A percentile compares a stretch with the other conserved stretches of the same genome.
phyloP scores from a whole-genome alignment of 2,888 invertebrate species.

The Mimumesa dahlbomi region DNA sequence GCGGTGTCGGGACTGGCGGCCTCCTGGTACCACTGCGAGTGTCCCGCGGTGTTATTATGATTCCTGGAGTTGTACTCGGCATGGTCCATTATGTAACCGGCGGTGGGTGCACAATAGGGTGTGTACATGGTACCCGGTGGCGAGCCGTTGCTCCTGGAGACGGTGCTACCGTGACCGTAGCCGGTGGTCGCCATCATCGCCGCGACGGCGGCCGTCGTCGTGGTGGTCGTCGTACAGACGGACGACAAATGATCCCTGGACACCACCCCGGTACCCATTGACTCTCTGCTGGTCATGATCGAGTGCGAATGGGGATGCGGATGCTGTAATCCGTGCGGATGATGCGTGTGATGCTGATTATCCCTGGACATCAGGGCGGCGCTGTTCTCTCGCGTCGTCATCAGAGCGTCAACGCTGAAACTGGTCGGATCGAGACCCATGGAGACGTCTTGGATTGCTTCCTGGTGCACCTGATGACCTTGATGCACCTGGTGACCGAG shows the following conservation, averaged over 20 bases:
- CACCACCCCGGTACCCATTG: conserved; percentile 55
- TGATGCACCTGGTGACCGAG: conserved; percentile 72
- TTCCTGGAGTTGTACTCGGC: conserved; percentile 76
- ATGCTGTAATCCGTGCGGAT: conserved; percentile 69
- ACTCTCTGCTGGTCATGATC: conserved; percentile 68
- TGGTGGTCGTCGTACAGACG: conserved; percentile 62
- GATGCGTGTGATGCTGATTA: conserved; percentile 63
- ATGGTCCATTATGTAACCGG: conserved; percentile 78
- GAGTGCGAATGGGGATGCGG: conserved; percentile 69
- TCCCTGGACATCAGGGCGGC: conserved; percentile 53
- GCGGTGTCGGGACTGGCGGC: conserved; percentile 77
- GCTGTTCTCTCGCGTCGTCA: conserved; percentile 80
- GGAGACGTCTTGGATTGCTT: conserved; percentile 74
- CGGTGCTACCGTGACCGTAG: conserved; percentile 73
- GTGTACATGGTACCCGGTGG: conserved; percentile 76
- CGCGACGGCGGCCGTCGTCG: conserved; percentile 74
- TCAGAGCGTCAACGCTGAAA: conserved; percentile 85
- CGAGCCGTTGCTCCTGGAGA: conserved; percentile 73
- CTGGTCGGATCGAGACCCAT: conserved; percentile 80
- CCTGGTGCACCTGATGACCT: conserved; percentile 69
- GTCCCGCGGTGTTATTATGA: conserved; percentile 70
- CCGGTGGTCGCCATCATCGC: conserved; percentile 78
- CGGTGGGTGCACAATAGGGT: conserved; percentile 71
- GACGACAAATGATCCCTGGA: conserved; percentile 62
- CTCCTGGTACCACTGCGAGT: conserved; percentile 79